A percentile compares a stretch with the other conserved stretches of the same genome.
phyloP scores from a whole-genome alignment of 2,113 vertebrate genomes.

The Phalacrocorax pelagicus region DNA sequence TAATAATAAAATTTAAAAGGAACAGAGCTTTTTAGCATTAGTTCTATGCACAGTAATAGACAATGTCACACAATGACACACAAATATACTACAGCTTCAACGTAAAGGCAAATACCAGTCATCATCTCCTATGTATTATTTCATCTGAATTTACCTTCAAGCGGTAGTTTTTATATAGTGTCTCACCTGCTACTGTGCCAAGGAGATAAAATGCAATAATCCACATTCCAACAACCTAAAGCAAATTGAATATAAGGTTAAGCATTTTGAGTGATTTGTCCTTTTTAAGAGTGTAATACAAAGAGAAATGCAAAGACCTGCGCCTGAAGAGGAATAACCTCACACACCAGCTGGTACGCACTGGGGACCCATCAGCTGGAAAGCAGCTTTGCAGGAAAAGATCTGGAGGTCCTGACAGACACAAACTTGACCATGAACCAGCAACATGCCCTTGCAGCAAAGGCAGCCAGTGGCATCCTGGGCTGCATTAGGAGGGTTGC shows the following conservation, averaged over 20 bases:
- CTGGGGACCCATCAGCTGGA: neutral
- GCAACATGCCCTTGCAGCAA: neutral
- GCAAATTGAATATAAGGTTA: slow-evolving; percentile 10
- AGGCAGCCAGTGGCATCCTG: neutral
- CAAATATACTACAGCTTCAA: neutral
- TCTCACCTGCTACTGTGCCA: slow-evolving; percentile 47
- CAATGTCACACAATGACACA: neutral
- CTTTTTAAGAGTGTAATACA: neutral
- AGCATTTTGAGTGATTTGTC: neutral
- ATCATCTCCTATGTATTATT: neutral
- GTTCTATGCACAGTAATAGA: neutral
- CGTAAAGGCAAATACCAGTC: neutral
- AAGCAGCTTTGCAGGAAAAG: neutral
- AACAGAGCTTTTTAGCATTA: neutral
- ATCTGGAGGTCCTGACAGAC: neutral
- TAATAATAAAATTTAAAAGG: neutral
- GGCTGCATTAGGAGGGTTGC: neutral
- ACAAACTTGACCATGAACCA: neutral
- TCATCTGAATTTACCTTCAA: neutral
- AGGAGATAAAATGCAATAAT: slow-evolving; percentile 44
- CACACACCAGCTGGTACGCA: neutral
- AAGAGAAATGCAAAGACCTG: neutral
- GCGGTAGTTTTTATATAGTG: neutral
- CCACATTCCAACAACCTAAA: slow-evolving; percentile 44
- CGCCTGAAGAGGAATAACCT: neutral